Conservation (phyloP, 2,888 invertebrate genomes). For the Craniophora ligustri region DNA sequence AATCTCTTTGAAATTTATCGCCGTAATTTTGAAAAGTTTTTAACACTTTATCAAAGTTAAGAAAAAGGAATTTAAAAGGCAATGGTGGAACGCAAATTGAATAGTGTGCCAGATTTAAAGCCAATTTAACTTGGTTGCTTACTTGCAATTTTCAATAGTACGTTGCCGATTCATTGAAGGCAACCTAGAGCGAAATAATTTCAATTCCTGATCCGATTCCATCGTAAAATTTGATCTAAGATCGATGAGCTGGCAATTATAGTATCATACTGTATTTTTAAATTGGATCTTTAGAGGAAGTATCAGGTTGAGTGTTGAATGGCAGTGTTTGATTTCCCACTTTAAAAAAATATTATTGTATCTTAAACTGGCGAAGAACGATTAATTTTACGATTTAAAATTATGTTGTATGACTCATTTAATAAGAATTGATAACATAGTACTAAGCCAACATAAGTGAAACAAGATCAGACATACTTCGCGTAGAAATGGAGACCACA, state of each 20-base stretch:
- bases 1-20: constrained; percentile 20
- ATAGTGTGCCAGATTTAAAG: constrained; percentile 63
- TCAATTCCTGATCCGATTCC: constrained; percentile 33
- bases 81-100: constrained; percentile 54
- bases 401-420: too few relatives aligned
- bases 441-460: too few relatives aligned
- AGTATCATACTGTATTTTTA: too few relatives aligned
- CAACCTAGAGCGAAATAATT: constrained; percentile 29
- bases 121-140: constrained; percentile 67
- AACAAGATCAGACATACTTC: too few relatives aligned
- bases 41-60: constrained; percentile 37
- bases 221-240: constrained; percentile 14
- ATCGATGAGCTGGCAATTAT: constrained; percentile 14
- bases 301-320: too few relatives aligned
- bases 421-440: too few relatives aligned
- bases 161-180: constrained; percentile 39
- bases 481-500: too few relatives aligned
- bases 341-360: too few relatives aligned
- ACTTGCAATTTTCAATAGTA: constrained; percentile 54
- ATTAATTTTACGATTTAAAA: too few relatives aligned
- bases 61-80: constrained; percentile 40
- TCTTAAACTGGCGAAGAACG: too few relatives aligned
- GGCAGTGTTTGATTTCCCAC: too few relatives aligned
- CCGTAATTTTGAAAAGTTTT: constrained; percentile 27
- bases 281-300: too few relatives aligned